These are phyloP conservation scores for Diphyllodes magnificus DNA, from an alignment of 2,113 vertebrate genomes.

Conservation along the genomic window DNA sequence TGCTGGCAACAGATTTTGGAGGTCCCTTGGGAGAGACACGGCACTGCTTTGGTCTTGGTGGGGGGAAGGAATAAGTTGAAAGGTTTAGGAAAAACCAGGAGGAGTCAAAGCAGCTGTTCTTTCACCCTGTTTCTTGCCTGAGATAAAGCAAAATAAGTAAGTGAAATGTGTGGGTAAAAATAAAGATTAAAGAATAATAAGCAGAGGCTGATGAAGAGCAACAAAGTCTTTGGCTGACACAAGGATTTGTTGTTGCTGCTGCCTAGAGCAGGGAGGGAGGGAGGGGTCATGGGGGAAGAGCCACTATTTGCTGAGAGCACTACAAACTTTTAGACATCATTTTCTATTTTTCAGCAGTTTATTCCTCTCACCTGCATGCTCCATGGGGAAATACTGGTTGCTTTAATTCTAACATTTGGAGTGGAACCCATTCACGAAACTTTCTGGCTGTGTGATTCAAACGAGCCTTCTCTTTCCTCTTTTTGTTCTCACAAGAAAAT, in stretches of 20 bases:
- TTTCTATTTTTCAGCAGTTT: slow-evolving; percentile 62
- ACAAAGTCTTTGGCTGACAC: neutral
- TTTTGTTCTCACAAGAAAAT: slow-evolving; percentile 99
- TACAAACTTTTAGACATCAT: slow-evolving; percentile 6
- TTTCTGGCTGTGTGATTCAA: slow-evolving; percentile 94
- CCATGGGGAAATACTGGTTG: slow-evolving; percentile 82
- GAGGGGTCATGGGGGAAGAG: neutral
- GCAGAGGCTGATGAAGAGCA: neutral
- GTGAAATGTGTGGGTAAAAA: neutral
- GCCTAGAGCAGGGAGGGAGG: neutral
- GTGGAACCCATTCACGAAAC: slow-evolving; percentile 89
- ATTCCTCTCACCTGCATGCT: slow-evolving; percentile 74
- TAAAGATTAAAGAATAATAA: slow-evolving; percentile 7
- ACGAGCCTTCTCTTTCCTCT: slow-evolving; percentile 78
- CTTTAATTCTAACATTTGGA: slow-evolving; percentile 92
- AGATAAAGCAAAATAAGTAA: neutral
- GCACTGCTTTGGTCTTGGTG: neutral
- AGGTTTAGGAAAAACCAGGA: neutral
- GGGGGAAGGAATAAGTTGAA: neutral
- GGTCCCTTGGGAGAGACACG: neutral
- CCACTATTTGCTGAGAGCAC: rapidly evolving
- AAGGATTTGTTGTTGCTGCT: neutral
- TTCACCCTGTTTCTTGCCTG: neutral
- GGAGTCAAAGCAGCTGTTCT: neutral
- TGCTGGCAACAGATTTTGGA: neutral